Base-by-base conservation (phyloP, 2,888 invertebrate genomes). In the Nomada fucata region DNA sequence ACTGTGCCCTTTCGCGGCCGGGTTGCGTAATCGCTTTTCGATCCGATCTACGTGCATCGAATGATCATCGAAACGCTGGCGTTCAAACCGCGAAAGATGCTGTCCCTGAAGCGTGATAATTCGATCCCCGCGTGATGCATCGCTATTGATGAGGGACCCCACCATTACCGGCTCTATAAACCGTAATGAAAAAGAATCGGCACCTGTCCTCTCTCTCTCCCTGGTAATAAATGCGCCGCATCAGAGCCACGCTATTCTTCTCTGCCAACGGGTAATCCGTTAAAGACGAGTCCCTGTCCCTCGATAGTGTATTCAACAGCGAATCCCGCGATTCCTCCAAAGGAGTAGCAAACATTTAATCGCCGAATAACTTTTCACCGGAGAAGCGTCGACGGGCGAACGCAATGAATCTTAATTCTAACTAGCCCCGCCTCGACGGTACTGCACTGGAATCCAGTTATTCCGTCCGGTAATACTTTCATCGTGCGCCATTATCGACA, bases 1-100 rank as follows among this genome's bases (percentile, higher is more conserved):
- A 20, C 77, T 83, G 85, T 85, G 83, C 82, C 85, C 87, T 88
- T 84, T 79, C 79, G 79, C 79, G 77, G 50, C 77, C 76, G 73
- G 84, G 81, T 71, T 76, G 79, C 86, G 87, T 90, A 91, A 92
- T 92, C 92, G 91, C 90, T 90, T 91, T 90, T 91, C 91, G 89
- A 91, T 91, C 90, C 85, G 84, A 77, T 75, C 86, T 90, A 91
- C 91, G 92, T 90, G 91, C 77, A 92, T 90, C 86, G 91, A 91
- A 91, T 91, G 88, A 86, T 86, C 85, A 64, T 23, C 47, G 61
- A 10, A n/a, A 26, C 15, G n/a, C 57, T 42, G 55, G 79, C 23
- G 67, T 64, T 74, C 64, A 77, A 76, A 74, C 63, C 44, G 59
- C 60, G 59, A 61, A 68, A 77, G 68, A 65, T 71, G 68, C 53